A percentile compares a stretch with the other conserved stretches of the same genome.
phyloP scores from a whole-genome alignment of 2,797 vertebrate genomes.

The Myoxocephalus aenaeus region DNA sequence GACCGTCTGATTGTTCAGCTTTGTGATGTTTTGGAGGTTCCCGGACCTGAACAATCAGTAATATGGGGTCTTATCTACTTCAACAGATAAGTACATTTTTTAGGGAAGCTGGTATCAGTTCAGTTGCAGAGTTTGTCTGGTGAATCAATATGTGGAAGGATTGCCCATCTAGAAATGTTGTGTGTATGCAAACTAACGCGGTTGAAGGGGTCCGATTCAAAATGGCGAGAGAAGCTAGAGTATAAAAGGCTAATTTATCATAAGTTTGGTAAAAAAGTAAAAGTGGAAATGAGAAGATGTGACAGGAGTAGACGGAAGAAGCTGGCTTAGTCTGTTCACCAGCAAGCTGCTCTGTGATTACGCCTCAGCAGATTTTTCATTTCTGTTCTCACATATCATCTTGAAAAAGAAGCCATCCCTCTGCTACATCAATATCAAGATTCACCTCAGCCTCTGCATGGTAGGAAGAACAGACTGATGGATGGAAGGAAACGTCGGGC shows the following conservation, averaged over 20 bases:
- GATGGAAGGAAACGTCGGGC: conserved; percentile 3
- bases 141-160: conserved; percentile 45
- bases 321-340: conserved; percentile 16
- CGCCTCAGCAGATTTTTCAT: conserved; percentile 22
- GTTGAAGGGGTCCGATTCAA: conserved; percentile 11
- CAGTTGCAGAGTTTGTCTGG: conserved; percentile 50
- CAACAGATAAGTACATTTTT: conserved; percentile 40
- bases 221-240: not conserved
- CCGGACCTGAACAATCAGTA: conserved; percentile 70
- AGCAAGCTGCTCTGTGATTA: conserved; percentile 32
- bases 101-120: conserved; percentile 46
- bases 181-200: conserved; percentile 28
- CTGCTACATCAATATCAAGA: conserved; percentile 28
- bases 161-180: conserved; percentile 36
- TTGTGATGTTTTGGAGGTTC: conserved; percentile 53
- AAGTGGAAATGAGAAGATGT: not conserved
- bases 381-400: conserved; percentile 22
- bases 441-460: conserved; percentile 26
- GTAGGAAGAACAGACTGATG: conserved; percentile 15
- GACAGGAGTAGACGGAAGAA: not conserved
- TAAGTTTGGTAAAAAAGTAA: not conserved
- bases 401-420: conserved; percentile 25
- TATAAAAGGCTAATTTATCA: conserved; percentile 2
- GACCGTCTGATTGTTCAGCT: conserved; percentile 62
- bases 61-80: conserved; percentile 52